Base-by-base conservation (phyloP, 2,888 invertebrate species). In the Aphodius sticticus region DNA sequence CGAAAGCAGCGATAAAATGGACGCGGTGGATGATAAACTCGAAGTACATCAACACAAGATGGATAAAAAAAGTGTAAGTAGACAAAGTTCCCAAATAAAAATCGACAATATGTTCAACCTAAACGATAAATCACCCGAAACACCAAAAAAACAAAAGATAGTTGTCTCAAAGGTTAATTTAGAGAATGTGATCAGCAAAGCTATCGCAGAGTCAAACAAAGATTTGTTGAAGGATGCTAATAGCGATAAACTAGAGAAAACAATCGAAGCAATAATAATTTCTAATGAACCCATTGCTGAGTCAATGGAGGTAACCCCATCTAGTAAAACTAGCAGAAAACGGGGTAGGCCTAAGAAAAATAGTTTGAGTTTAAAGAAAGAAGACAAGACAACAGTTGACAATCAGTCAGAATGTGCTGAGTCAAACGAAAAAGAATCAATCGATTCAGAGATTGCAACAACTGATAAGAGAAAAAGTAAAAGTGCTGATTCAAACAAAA, bases 401-500 rank as follows among this genome's bases (percentile, higher is more conserved):
- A 4, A 70, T 70, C 69, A 69, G 15, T 1, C 15, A 2, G 15
- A 69, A 69, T 69, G 2, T 15, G 69, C 14, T 69, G 69, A 69
- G 1, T 70, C 26, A 70, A 70, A 70, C 26, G 4, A 70, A 70
- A 6, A 26, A 15, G 70, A 70, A 16, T 70, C 70, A 70, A 70
- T 1, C 12, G 12, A 9, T 5, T 9, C 53, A 53, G 12, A 70
- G 7, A 70, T 14, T 70, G 26, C 1, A 16, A 15, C 7, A 70
- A 26, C 1, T 14, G 7, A 16, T 12, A 26, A 16, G 7, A 70
- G 26, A 70, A 26, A 70, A 26, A 70, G 15, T 70, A 26, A 70
- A 26, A 70, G 15, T 70, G 36, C 16, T 6, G 74, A 74, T 6
- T 74, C 15, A 71, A 71, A 15, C 26, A 71, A 71, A 71, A 15